phyloP scores from a whole-genome alignment of 2,888 invertebrate species.

The Pristionchus maxplancki region DNA sequence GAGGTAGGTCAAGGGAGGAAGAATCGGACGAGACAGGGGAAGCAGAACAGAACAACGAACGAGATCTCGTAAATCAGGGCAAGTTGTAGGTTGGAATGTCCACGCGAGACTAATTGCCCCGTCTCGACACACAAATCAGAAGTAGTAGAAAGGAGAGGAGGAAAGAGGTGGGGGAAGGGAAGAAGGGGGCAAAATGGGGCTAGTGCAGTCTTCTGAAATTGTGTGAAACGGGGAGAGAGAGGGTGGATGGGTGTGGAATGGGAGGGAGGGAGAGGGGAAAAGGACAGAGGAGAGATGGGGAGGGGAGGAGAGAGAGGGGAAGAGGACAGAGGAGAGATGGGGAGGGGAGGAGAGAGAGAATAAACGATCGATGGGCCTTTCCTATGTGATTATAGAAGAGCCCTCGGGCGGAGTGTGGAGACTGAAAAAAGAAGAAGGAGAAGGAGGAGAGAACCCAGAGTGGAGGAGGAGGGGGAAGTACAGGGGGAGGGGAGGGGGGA shows the following conservation, averaged over 20 bases:
- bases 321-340: background rate
- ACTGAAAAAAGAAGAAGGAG: conserved; percentile 29
- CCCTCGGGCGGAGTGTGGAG: conserved; percentile 16
- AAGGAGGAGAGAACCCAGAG: background rate
- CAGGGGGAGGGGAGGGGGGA: background rate
- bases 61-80: background rate
- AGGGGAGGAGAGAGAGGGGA: conserved; percentile 3
- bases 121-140: background rate
- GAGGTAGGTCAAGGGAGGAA: background rate
- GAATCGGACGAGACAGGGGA: background rate
- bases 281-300: background rate
- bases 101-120: background rate
- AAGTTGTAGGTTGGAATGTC: background rate
- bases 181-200: conserved; percentile 12
- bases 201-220: conserved; percentile 27
- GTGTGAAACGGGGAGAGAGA: conserved; percentile 40
- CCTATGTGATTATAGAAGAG: conserved; percentile 48
- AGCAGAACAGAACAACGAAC: background rate
- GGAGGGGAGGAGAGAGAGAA: background rate
- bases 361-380: conserved; percentile 47
- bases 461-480: background rate
- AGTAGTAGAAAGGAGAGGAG: background rate
- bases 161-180: background rate
- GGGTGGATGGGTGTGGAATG: background rate
- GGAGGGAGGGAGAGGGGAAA: background rate